Evolutionary conservation across 2,888 invertebrate genomes (phyloP).

Genomic region (Schizotus pectinicornis): DNA sequence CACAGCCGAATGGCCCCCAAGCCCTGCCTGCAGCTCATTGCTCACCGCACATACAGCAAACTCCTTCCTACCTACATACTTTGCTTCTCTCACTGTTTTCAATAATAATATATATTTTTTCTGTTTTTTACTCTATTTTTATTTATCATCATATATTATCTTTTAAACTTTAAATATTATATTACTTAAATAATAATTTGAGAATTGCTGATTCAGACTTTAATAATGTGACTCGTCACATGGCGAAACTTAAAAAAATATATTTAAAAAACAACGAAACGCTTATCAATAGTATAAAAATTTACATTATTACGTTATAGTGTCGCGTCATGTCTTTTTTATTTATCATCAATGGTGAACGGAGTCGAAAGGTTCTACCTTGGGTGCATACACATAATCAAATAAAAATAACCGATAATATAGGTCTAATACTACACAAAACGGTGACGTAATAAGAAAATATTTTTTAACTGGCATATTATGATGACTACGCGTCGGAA

Average conservation of each 20-base stretch:
- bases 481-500: constrained; percentile 53
- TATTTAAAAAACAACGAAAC: constrained; percentile 57
- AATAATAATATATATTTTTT: constrained; percentile 33
- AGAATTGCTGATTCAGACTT: constrained; percentile 62
- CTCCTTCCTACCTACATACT: constrained; percentile 26
- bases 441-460: constrained; percentile 48
- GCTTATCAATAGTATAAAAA: constrained; percentile 54
- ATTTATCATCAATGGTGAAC: constrained; percentile 11
- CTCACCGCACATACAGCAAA: constrained; percentile 34
- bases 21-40: constrained; percentile 40
- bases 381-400: constrained; percentile 42
- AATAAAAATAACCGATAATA: constrained; percentile 49
- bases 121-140: constrained; percentile 52
- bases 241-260: constrained; percentile 58
- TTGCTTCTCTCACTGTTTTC: constrained; percentile 28
- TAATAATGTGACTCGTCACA: constrained; percentile 57
- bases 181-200: constrained; percentile 59
- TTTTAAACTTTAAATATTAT: constrained; percentile 49
- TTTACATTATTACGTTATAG: constrained; percentile 50
- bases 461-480: constrained; percentile 53
- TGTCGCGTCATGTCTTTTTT: constrained; percentile 56
- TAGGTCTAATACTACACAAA: constrained; percentile 54
- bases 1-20: constrained; percentile 58
- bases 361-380: constrained; percentile 33
- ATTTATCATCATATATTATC: constrained; percentile 45